Conservation (phyloP, 2,888 invertebrate genomes). For the Alloscopus bannaensis region DNA sequence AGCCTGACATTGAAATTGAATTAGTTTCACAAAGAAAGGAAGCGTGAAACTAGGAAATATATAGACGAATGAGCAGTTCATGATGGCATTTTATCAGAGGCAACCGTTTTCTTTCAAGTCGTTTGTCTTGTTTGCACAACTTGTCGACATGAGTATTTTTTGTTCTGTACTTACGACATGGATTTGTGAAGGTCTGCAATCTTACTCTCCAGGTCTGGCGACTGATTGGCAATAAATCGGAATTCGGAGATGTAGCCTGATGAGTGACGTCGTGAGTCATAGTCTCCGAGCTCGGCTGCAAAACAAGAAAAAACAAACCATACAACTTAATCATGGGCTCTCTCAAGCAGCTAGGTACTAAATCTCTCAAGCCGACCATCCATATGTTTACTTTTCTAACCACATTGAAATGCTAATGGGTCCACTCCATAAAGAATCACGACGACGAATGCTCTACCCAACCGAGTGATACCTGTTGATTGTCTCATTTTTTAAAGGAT, state of each 20-base stretch:
- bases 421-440: too few relatives aligned
- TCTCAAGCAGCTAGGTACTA: neutral
- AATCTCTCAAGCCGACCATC: neutral
- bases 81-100: too few relatives aligned
- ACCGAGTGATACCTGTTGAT: too few relatives aligned
- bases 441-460: too few relatives aligned
- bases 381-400: too few relatives aligned
- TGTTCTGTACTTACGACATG: constrained; percentile 84
- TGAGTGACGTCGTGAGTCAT: constrained; percentile 90
- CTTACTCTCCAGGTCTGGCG: constrained; percentile 89
- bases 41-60: constrained; percentile 12
- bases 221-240: constrained; percentile 93
- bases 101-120: too few relatives aligned
- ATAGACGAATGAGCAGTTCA: too few relatives aligned
- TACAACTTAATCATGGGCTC: neutral
- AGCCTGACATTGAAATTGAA: constrained; percentile 8
- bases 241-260: constrained; percentile 96
- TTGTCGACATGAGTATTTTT: too few relatives aligned
- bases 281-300: constrained; percentile 96
- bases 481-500: too few relatives aligned
- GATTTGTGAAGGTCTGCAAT: constrained; percentile 93
- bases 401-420: too few relatives aligned
- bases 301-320: constrained; percentile 73
- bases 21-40: constrained; percentile 1
- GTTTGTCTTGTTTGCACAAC: too few relatives aligned